phyloP scores from a whole-genome alignment of 2,797 vertebrate species.

The Scolopax bukidnonensis region DNA sequence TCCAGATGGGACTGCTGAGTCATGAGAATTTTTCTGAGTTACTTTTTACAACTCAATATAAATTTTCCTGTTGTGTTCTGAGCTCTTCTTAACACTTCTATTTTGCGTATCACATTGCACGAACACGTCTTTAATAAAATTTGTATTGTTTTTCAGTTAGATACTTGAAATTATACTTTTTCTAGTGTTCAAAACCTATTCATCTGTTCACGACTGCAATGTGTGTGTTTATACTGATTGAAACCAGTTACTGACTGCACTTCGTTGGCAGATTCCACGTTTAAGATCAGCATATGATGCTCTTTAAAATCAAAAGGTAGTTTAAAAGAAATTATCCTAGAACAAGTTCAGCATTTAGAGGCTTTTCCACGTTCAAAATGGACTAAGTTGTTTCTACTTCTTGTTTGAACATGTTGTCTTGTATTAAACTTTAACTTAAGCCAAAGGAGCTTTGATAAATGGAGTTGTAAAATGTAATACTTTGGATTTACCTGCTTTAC shows the following conservation, averaged over 20 bases:
- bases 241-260: background rate
- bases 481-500: background rate
- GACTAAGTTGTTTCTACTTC: background rate
- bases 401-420: background rate
- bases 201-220: background rate
- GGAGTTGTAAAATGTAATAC: background rate
- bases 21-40: background rate
- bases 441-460: background rate
- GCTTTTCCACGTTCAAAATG: slow-evolving; percentile 3
- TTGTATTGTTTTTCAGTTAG: background rate
- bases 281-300: background rate
- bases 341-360: background rate
- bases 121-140: background rate
- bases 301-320: background rate
- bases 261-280: background rate
- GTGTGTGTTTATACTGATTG: too few species aligned
- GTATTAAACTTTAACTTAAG: background rate
- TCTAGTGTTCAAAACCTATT: background rate
- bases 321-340: background rate
- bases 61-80: background rate
- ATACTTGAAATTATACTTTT: background rate
- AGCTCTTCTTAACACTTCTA: accelerated
- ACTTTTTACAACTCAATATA: background rate
- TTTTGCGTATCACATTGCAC: background rate
- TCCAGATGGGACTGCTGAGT: background rate